A percentile compares a stretch with the other conserved stretches of the same genome.
Conservation (phyloP, 2,797 vertebrate species). For the Danio aesculapii region DNA sequence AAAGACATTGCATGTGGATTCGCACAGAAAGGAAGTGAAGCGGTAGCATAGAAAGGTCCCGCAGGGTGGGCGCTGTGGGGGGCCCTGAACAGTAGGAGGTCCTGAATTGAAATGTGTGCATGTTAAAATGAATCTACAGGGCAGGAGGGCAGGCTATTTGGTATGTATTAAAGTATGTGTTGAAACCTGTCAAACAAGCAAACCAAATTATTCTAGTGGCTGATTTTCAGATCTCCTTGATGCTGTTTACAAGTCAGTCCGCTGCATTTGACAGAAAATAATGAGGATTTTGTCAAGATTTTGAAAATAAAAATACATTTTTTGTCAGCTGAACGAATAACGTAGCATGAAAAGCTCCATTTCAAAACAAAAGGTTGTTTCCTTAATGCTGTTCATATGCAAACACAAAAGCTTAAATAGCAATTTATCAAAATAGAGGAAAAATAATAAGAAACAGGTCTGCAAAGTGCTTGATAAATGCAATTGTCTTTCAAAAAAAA, state of each 20-base stretch:
- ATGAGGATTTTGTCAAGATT: too few relatives aligned
- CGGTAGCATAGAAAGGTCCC: background rate
- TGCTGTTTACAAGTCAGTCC: background rate
- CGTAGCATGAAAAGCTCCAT: background rate
- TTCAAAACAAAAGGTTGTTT: background rate
- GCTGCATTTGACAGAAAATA: background rate
- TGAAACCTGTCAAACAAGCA: background rate
- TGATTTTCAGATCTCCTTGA: background rate
- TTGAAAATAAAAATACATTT: too few relatives aligned
- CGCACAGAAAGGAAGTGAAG: background rate
- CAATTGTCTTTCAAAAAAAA: too few relatives aligned
- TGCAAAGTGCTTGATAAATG: too few relatives aligned
- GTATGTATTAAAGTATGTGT: background rate
- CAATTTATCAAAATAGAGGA: background rate
- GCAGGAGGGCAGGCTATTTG: background rate
- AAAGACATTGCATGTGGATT: constrained; percentile 11
- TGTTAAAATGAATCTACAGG: background rate
- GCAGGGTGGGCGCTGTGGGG: constrained; percentile 9
- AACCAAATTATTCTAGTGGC: background rate
- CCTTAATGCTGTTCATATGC: background rate
- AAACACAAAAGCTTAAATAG: background rate
- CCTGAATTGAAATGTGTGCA: background rate
- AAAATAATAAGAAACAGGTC: too few relatives aligned
- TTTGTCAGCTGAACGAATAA: background rate
- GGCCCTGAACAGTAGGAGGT: background rate